A percentile compares a stretch with the other conserved stretches of the same genome.
phyloP scores from a whole-genome alignment of 2,113 vertebrate genomes.

The Sprattus sprattus region DNA sequence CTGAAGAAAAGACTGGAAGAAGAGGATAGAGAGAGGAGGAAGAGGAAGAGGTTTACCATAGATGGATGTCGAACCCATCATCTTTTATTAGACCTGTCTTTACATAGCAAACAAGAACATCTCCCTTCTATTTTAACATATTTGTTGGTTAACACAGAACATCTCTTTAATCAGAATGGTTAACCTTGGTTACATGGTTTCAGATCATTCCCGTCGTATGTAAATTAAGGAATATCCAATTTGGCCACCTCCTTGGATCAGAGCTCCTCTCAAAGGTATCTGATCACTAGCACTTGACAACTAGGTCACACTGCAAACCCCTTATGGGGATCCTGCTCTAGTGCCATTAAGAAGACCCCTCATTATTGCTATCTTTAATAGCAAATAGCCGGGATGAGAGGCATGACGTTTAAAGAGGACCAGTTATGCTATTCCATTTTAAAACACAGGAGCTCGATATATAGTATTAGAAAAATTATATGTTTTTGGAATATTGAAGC shows the following conservation, averaged over 20 bases:
- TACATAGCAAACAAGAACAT: background rate
- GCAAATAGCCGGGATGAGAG: no score
- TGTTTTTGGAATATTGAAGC: no score
- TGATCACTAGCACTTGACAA: background rate
- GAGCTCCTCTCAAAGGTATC: background rate
- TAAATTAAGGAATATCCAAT: background rate
- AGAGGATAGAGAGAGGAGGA: background rate
- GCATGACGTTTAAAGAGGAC: no score
- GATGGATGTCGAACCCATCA: background rate
- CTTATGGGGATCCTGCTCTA: no score
- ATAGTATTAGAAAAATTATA: no score
- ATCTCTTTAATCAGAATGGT: background rate
- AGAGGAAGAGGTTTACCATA: background rate
- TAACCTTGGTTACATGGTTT: background rate
- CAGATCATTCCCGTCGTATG: background rate
- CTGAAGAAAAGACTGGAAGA: background rate
- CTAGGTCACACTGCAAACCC: background rate
- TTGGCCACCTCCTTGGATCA: background rate
- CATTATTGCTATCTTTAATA: no score
- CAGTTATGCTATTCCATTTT: no score
- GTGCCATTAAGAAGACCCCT: no score
- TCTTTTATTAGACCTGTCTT: background rate
- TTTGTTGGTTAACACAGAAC: background rate
- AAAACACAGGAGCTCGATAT: no score
- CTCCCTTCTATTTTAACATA: background rate